These are phyloP conservation scores for Sparus aurata DNA, from an alignment of 2,797 vertebrate species.

Conservation along the genomic window DNA sequence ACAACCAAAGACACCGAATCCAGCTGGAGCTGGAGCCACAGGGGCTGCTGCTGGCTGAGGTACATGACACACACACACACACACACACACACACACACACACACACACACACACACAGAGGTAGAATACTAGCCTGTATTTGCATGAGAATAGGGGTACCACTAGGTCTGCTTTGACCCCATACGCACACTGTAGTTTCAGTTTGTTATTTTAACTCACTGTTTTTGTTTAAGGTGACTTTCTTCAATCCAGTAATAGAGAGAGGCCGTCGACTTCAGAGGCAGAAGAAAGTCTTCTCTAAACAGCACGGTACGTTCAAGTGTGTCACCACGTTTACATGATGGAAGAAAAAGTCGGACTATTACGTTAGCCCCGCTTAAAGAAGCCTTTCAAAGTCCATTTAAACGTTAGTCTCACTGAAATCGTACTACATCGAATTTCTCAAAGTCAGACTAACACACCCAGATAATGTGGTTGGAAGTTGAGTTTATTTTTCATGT, in stretches of 20 bases:
- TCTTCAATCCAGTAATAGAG: constrained; percentile 94
- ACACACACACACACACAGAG: constrained; percentile 1
- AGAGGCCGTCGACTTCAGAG: constrained; percentile 91
- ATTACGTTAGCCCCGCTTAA: too few species aligned
- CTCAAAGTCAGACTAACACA: too few species aligned
- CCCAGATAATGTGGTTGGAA: too few species aligned
- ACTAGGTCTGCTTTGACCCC: background rate
- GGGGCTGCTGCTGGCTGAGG: constrained; percentile 88
- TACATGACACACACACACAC: constrained; percentile 24
- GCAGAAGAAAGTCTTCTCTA: constrained; percentile 95
- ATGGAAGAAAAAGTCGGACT: too few species aligned
- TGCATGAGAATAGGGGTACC: background rate
- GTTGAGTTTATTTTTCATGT: too few species aligned
- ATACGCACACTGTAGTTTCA: background rate
- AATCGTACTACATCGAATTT: too few species aligned
- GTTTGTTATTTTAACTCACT: background rate
- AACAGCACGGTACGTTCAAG: constrained; percentile 89
- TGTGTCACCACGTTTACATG: too few species aligned
- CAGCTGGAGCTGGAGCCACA: constrained; percentile 92
- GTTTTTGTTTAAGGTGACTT: constrained; percentile 89
- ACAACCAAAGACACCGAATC: constrained; percentile 91
- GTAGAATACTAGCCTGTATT: background rate
- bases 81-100: constrained; percentile 11
- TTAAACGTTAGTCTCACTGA: too few species aligned
- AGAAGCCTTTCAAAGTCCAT: too few species aligned